phyloP scores from a whole-genome alignment of 2,888 invertebrate species.

The Entomobrya multifasciata region DNA sequence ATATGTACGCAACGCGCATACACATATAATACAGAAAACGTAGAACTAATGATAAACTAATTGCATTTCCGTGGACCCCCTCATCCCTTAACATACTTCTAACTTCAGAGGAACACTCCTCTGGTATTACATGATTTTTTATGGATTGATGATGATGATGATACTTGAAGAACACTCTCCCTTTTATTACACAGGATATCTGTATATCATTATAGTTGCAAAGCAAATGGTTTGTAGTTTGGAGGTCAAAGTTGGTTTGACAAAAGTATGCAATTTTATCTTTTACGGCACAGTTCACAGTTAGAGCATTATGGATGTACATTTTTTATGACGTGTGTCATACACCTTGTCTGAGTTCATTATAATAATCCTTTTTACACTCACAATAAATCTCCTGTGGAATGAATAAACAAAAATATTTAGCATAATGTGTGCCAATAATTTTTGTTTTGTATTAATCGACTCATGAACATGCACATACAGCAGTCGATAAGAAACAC shows the following conservation, averaged over 20 bases:
- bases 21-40: too few relatives aligned
- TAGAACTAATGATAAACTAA: conserved; percentile 27
- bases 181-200: conserved; percentile 35
- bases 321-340: too few relatives aligned
- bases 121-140: background rate
- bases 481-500: too few relatives aligned
- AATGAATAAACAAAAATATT: background rate
- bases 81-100: background rate
- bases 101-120: background rate
- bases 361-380: conserved; percentile 21
- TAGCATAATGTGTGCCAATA: background rate
- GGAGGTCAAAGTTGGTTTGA: conserved; percentile 44
- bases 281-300: background rate
- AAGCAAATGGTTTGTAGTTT: conserved; percentile 44
- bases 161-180: conserved; percentile 37
- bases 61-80: background rate
- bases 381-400: background rate
- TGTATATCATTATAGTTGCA: conserved; percentile 21
- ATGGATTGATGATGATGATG: conserved; percentile 8
- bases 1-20: too few relatives aligned
- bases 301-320: background rate
- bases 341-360: conserved; percentile 34
- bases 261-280: conserved; percentile 36
- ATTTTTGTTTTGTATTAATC: background rate
- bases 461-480: background rate